These are phyloP conservation scores for Adelognathus sp. DNA, from an alignment of 2,888 invertebrate genomes.

Conservation along the genomic window DNA sequence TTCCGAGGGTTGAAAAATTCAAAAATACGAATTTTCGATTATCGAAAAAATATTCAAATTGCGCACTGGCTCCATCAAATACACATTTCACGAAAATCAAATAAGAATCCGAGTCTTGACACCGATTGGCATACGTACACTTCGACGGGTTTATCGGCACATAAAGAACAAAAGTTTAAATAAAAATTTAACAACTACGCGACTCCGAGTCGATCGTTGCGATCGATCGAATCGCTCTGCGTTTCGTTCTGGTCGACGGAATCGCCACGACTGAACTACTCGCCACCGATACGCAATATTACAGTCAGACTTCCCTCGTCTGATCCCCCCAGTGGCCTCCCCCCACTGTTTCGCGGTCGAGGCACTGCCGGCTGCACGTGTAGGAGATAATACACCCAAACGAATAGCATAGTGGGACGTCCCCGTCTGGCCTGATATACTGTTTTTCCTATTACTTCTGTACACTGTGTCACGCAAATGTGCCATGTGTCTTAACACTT, in stretches of 20 bases:
- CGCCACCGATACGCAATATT: slow-evolving; percentile 1
- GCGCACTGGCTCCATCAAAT: not conserved
- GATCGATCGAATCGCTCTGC: slow-evolving; percentile 17
- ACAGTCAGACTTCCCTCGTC: not conserved
- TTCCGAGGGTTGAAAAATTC: not conserved
- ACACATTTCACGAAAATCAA: not conserved
- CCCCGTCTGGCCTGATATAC: not conserved
- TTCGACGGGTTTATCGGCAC: not conserved
- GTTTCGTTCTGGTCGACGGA: not conserved
- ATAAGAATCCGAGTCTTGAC: not conserved
- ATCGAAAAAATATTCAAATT: not conserved
- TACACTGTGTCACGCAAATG: not conserved
- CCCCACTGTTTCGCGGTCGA: not conserved
- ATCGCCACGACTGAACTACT: slow-evolving; percentile 44
- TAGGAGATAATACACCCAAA: slow-evolving; percentile 13
- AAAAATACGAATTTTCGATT: not conserved
- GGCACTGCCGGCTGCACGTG: not conserved
- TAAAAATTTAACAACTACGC: not conserved
- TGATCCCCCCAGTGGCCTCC: not conserved
- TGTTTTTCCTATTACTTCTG: not conserved
- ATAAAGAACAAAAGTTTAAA: not conserved
- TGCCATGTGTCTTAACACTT: no score
- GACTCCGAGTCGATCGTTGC: slow-evolving; percentile 14
- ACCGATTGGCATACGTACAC: not conserved
- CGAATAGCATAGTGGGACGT: not conserved